These are phyloP conservation scores for Gymnoscopelus braueri DNA, from an alignment of 2,797 vertebrate species.

Conservation along the genomic window DNA sequence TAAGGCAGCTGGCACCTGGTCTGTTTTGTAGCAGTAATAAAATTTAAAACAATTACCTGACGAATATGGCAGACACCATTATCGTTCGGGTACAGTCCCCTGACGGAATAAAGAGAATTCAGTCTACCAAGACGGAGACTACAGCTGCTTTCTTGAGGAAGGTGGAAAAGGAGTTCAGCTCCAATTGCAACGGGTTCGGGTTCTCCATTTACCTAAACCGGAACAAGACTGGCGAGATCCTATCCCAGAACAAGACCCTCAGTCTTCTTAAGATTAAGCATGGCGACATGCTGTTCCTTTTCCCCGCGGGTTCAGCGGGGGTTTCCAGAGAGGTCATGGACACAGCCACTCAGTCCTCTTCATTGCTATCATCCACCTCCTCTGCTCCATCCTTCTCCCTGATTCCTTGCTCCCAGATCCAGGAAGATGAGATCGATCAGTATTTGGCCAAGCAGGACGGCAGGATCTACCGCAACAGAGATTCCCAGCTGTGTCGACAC, in stretches of 20 bases:
- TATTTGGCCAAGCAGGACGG: conserved; percentile 95
- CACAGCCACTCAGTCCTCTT: conserved; percentile 81
- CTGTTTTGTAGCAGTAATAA: too few relatives aligned
- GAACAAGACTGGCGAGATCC: conserved; percentile 94
- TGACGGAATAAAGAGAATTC: conserved; percentile 93
- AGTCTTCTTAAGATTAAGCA: conserved; percentile 97
- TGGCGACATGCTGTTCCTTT: conserved; percentile 95
- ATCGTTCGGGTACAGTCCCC: conserved; percentile 96
- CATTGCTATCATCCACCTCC: conserved; percentile 66
- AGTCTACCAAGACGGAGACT: conserved; percentile 90
- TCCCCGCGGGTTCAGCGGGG: conserved; percentile 85
- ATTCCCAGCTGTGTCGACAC: conserved; percentile 97
- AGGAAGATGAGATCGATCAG: conserved; percentile 96
- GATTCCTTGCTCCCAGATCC: conserved; percentile 85
- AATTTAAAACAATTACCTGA: too few relatives aligned
- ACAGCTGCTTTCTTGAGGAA: conserved; percentile 93
- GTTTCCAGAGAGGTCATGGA: conserved; percentile 94
- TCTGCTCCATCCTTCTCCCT: conserved; percentile 72
- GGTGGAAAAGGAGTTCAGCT: conserved; percentile 97
- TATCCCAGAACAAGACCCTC: conserved; percentile 92
- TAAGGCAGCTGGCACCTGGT: too few relatives aligned
- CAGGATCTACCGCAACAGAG: conserved; percentile 94
- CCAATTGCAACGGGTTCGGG: conserved; percentile 87
- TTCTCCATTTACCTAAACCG: conserved; percentile 96
- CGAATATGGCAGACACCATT: too few relatives aligned